Evolutionary conservation across 1,140 invertebrate species (phyloP).

Genomic region (Heliconius hewitsoni): DNA sequence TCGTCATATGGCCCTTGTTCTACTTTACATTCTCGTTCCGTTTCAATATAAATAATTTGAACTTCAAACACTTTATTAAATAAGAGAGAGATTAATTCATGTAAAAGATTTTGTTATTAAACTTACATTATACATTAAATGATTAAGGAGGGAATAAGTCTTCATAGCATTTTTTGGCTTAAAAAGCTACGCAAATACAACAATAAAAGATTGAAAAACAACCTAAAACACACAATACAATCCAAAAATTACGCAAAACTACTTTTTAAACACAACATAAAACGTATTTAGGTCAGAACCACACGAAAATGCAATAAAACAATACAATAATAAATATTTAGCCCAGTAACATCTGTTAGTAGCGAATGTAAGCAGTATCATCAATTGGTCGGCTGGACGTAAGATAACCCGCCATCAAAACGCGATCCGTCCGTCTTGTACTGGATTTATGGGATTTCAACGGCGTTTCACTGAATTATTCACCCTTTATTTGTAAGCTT

Average conservation of each 20-base stretch:
- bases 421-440: conserved; percentile 52
- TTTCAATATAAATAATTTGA: too few species aligned
- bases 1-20: too few species aligned
- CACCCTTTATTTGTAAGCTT: conserved; percentile 55
- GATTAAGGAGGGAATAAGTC: too few species aligned
- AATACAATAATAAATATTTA: conserved; percentile 14
- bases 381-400: conserved; percentile 21
- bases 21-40: too few species aligned
- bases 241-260: neutral
- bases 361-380: conserved; percentile 6
- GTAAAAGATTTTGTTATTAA: too few species aligned
- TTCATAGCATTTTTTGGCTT: too few species aligned
- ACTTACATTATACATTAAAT: too few species aligned
- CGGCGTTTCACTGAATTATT: conserved; percentile 63
- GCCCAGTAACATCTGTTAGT: neutral
- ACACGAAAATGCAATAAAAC: neutral
- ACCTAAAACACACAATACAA: neutral
- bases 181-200: too few species aligned
- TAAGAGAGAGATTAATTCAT: too few species aligned
- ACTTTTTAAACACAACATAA: neutral
- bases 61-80: too few species aligned
- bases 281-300: neutral
- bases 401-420: conserved; percentile 42
- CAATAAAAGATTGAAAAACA: neutral
- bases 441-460: conserved; percentile 59